Evolutionary conservation across 1,140 invertebrate genomes (phyloP).

Genomic region (Dendroctonus valens): DNA sequence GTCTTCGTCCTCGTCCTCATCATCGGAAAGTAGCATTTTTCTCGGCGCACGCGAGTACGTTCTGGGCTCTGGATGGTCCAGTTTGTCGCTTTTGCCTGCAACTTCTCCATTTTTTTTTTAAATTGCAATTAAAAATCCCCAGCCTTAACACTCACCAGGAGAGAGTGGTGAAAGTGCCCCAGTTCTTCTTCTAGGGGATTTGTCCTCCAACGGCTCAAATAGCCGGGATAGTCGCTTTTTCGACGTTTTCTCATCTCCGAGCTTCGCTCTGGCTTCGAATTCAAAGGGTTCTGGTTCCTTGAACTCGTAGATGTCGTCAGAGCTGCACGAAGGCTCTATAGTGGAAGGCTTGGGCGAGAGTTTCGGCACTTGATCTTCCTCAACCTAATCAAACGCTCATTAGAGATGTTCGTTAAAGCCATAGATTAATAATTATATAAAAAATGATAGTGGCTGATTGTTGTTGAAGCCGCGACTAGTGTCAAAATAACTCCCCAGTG

Average conservation of each 20-base stretch:
- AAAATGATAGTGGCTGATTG: no score
- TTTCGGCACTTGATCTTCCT: constrained; percentile 10
- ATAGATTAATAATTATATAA: no score
- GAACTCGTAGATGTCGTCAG: constrained; percentile 82
- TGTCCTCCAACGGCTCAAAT: constrained; percentile 56
- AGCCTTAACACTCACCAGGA: constrained; percentile 2
- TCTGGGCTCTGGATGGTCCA: constrained; percentile 21
- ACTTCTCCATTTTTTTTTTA: not conserved
- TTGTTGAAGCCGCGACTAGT: not conserved
- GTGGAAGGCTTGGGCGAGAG: not conserved
- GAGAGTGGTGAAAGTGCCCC: constrained; percentile 18
- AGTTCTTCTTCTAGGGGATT: constrained; percentile 42
- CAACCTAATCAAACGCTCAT: not conserved
- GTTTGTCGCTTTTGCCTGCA: constrained; percentile 17
- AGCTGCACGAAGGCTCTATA: constrained; percentile 44
- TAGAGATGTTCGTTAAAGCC: no score
- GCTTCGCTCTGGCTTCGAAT: constrained; percentile 63
- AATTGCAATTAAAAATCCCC: not conserved
- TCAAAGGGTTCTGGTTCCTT: constrained; percentile 86
- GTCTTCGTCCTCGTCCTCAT: constrained; percentile 36
- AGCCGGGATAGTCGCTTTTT: constrained; percentile 58
- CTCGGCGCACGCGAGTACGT: constrained; percentile 38
- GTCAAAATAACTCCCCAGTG: constrained; percentile 22
- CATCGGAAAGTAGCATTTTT: constrained; percentile 35
- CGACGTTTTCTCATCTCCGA: constrained; percentile 53